Base-by-base conservation (phyloP, 1,140 invertebrate genomes). In the Drosophila chauvacae region DNA sequence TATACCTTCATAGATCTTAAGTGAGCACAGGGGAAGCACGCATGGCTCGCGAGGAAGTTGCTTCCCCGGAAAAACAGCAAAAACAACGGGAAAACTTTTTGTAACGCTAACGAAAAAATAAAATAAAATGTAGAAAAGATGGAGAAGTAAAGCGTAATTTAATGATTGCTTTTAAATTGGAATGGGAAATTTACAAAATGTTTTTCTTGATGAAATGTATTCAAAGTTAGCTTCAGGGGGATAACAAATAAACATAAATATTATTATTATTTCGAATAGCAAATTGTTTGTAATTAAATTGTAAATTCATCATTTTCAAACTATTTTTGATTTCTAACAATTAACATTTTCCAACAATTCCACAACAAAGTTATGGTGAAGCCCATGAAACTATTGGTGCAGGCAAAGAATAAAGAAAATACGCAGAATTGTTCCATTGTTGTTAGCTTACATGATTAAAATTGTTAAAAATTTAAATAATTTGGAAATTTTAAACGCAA, bases 1-100 rank as follows among this genome's bases (percentile, higher is more conserved):
- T 30, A 59, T 45, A 73, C 45, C 41, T 33, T 44, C n/a, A 18
- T 51, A 51, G 48, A 51, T 37, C 26, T 65, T 68, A 68, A 68
- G 45, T 45, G 13, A 65, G 14, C n/a, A 13, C 39, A 20, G 26
- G 26, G 7, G 5, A 26, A 10, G 47, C 47, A 23, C 2, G 13
- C 23, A 28, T 1, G 14, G 26, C 14, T 26, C 26, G 45, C 14
- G 14, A 48, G 23, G 2, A 18, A n/a, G 26, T n/a, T n/a, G 57
- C 28, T 42, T 64, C 2, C 37, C 45, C 28, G 3, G 16, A 10
- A 53, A 20, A 23, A 1, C 11, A 33, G 1, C 13, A 35, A 53
- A 9, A 50, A 11, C 47, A 13, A 28, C 26, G 16, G 23, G 23
- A 28, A 37, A 33, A 11, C 7, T 51, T 69, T 71, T 71, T 71